Evolutionary conservation across 2,113 vertebrate genomes (phyloP).

Genomic region (Galeopterus variegatus): DNA sequence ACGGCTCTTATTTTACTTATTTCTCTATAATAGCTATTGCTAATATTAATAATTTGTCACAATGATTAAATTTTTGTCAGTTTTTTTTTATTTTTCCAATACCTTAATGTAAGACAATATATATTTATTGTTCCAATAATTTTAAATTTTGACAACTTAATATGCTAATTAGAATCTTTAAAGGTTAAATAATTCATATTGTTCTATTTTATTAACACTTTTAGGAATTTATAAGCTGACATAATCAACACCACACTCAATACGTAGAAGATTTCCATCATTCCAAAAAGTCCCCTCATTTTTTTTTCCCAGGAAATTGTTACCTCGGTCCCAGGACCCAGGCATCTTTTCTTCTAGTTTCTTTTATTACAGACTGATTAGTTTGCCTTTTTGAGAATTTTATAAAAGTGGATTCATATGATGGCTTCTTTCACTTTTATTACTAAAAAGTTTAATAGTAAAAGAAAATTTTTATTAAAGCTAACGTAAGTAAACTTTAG

Average conservation of each 20-base stretch:
- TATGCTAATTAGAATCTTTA: background rate
- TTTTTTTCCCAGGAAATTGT: background rate
- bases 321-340: background rate
- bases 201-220: background rate
- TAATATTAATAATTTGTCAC: background rate
- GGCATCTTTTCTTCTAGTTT: background rate
- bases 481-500: background rate
- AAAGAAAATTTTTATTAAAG: no score
- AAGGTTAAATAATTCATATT: background rate
- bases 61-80: background rate
- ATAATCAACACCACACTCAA: background rate
- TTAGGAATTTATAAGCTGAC: background rate
- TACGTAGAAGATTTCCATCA: background rate
- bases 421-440: background rate
- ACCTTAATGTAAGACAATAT: background rate
- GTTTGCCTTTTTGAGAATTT: background rate
- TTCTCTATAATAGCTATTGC: background rate
- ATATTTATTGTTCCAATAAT: background rate
- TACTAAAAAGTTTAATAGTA: no score
- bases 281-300: background rate
- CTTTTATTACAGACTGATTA: background rate
- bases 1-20: background rate
- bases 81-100: background rate
- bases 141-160: background rate
- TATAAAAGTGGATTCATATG: background rate